Evolutionary conservation across 2,888 invertebrate species (phyloP).

Genomic region (Troglohyphantes excavatus): DNA sequence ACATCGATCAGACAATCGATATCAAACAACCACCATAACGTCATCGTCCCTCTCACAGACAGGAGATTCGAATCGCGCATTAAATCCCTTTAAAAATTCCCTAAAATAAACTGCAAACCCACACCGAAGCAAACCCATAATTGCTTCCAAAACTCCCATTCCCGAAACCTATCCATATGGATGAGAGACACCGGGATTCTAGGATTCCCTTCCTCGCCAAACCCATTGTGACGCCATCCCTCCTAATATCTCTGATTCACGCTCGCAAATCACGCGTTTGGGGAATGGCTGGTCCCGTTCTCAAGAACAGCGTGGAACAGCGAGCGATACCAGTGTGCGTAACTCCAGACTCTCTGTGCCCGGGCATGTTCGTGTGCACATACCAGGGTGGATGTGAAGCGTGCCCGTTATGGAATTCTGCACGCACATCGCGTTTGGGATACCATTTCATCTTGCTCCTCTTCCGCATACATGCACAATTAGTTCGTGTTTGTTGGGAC

Average conservation of each 20-base stretch:
- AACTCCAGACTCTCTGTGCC: background rate
- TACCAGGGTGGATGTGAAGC: constrained; percentile 35
- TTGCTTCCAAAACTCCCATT: background rate
- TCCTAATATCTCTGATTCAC: constrained; percentile 62
- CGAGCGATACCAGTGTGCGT: no score
- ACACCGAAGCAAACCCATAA: constrained; percentile 1
- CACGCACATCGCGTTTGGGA: constrained; percentile 56
- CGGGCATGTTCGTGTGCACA: constrained; percentile 29
- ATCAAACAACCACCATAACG: no score
- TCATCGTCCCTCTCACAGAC: no score
- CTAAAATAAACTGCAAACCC: no score
- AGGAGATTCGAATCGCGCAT: no score
- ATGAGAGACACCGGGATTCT: background rate
- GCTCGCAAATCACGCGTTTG: constrained; percentile 29
- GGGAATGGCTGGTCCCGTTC: constrained; percentile 50
- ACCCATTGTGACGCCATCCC: constrained; percentile 16
- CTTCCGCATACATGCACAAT: constrained; percentile 64
- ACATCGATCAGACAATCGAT: no score
- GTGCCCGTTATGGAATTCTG: constrained; percentile 75
- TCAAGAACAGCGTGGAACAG: constrained; percentile 50
- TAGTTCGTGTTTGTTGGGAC: background rate
- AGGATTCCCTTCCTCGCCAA: background rate
- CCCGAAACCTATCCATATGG: background rate
- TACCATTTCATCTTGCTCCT: constrained; percentile 18
- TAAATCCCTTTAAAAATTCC: no score